phyloP scores from a whole-genome alignment of 2,113 vertebrate genomes.

The Clupea harengus region DNA sequence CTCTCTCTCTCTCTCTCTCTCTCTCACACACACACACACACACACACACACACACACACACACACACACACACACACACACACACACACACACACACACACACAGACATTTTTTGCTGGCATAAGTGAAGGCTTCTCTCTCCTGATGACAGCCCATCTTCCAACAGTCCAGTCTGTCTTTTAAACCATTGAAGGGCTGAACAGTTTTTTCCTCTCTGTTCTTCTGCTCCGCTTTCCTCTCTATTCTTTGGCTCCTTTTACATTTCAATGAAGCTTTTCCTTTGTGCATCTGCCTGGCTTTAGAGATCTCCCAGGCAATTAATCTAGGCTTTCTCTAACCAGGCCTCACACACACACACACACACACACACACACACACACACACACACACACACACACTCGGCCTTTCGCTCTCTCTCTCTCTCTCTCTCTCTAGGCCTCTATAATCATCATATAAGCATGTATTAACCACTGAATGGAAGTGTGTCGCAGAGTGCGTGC shows the following conservation, averaged over 20 bases:
- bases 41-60: background rate
- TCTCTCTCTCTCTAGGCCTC: background rate
- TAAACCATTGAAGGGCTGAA: slow-evolving; percentile 26
- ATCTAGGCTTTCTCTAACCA: slow-evolving; percentile 25
- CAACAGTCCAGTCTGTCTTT: slow-evolving; percentile 28
- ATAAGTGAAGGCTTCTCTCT: slow-evolving; percentile 25
- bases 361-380: too few species aligned
- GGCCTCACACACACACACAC: too few species aligned
- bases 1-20: background rate
- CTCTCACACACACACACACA: background rate
- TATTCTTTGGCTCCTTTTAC: slow-evolving; percentile 21
- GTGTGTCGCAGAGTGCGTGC: background rate
- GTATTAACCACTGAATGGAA: slow-evolving; percentile 34
- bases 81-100: background rate
- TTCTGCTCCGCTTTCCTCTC: background rate
- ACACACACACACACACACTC: too few species aligned
- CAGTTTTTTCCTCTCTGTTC: slow-evolving; percentile 3
- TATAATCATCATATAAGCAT: slow-evolving; percentile 1
- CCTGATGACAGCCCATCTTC: slow-evolving; percentile 28
- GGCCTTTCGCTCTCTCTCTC: too few species aligned
- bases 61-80: background rate
- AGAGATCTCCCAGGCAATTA: slow-evolving; percentile 44
- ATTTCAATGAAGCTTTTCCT: slow-evolving; percentile 43
- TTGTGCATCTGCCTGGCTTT: slow-evolving; percentile 37
- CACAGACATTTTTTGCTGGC: background rate